Evolutionary conservation across 2,797 vertebrate species (phyloP).

Genomic region (Peromyscus attwateri): DNA sequence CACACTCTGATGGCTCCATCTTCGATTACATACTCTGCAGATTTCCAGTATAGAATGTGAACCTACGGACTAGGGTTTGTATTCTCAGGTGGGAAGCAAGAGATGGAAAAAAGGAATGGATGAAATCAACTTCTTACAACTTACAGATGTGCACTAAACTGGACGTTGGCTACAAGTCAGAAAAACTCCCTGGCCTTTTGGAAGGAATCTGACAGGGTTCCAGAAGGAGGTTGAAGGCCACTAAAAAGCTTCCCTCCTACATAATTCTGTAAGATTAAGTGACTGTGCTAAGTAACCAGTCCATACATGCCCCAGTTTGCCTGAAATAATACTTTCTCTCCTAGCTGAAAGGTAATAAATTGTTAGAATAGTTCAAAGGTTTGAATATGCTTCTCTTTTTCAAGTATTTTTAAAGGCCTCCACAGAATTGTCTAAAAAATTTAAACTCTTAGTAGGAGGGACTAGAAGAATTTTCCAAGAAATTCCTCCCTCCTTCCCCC

Average conservation of each 20-base stretch:
- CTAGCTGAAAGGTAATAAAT: constrained; percentile 69
- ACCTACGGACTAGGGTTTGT: constrained; percentile 62
- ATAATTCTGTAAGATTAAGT: constrained; percentile 60
- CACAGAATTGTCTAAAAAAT: constrained; percentile 45
- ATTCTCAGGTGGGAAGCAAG: constrained; percentile 69
- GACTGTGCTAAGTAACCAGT: constrained; percentile 61
- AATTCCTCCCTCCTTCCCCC: not conserved
- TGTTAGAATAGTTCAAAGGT: constrained; percentile 64
- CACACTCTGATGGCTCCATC: constrained; percentile 69
- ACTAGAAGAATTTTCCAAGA: constrained; percentile 37
- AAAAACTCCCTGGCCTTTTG: constrained; percentile 60
- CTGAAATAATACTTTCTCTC: constrained; percentile 74
- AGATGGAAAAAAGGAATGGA: constrained; percentile 37
- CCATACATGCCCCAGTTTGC: constrained; percentile 24
- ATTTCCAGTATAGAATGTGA: constrained; percentile 71
- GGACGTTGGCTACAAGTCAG: constrained; percentile 63
- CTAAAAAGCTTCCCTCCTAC: constrained; percentile 65
- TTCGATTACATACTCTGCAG: constrained; percentile 68
- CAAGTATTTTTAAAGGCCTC: constrained; percentile 74
- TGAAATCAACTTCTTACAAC: constrained; percentile 68
- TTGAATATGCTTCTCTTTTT: constrained; percentile 61
- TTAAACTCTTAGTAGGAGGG: not conserved
- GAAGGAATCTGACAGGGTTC: constrained; percentile 52
- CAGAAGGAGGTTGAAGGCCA: constrained; percentile 56
- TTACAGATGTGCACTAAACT: constrained; percentile 62